Evolutionary conservation across 2,113 vertebrate genomes (phyloP), one percentile per base, ranked within the genome.

Genomic region (Upupa epops): DNA sequence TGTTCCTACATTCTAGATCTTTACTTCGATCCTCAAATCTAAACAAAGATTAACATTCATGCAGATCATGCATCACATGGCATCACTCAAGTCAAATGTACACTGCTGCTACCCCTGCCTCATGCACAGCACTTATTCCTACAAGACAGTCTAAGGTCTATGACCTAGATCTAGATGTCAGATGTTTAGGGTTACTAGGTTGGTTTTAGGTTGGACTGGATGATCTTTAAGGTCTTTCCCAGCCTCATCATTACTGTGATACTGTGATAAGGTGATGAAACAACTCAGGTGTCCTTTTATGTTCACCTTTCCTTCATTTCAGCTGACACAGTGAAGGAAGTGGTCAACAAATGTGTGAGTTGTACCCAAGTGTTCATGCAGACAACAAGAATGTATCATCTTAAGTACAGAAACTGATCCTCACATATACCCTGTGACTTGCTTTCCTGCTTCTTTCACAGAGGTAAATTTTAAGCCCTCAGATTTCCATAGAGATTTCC

Each of bases 351-450:
- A 72, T 3, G 5, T 0, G 22, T 0, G 2, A 72, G 13, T 5
- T 40, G 11, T 28, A 64, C 22, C 40, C 64, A 65, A 6, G 2
- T 2, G 29, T 56, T 42, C 29, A 18, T 65, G 70, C 42, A 55
- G 11, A 56, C 13, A 37, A 36, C 12, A 24, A 26, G 7, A 71
- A 12, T 0, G 0, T n/a, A 56, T 2, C 52, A 9, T 24, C 34
- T 46, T 32, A 55, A 60, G 9, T 20, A 11, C 3, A 68, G 58
- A 78, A 78, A 68, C 4, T 36, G 18, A 34, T 56, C 21, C n/a
- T 42, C 49, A 26, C 13, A 21, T 14, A 54, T 4, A 13, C n/a
- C 8, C 11, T 12, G 28, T 18, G 74, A 24, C 51, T 52, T 74
- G 25, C 24, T 3, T 5, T 54, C 73, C 25, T 6, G 6, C 60